Evolutionary conservation across 1,140 invertebrate species (phyloP), one percentile per base, ranked within the genome.

Genomic region (Pseudomyrmex cubaensis): DNA sequence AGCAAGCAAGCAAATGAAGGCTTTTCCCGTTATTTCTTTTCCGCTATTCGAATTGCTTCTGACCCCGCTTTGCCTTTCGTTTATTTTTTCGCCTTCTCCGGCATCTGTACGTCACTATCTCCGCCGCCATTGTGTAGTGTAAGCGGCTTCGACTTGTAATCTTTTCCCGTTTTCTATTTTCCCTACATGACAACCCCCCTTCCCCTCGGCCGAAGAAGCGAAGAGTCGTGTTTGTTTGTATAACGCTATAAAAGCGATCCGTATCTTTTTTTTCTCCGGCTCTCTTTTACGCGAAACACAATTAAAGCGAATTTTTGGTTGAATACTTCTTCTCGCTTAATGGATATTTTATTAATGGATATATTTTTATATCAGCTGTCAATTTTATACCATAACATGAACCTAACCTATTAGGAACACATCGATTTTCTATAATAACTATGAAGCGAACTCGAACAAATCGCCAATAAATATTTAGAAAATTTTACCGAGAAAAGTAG

Each of bases 131-230:
- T 80, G 44, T 70, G 59, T 7, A 57, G 48, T 50, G 70, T 83
- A 86, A 89, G 82, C 66, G 76, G n/a, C 70, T 89, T 89, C 66
- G 76, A 85, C 77, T 89, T 69, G 73, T 72, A 89, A 87, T 85
- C 59, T 17, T 52, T 9, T 35, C 5, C 50, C 8, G 2, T 52
- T 50, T 72, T 74, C 22, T 83, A 64, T 10, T 13, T 54, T 77
- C 15, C 25, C 10, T 72, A 54, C 54, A 25, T 35, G 64, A 77
- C 52, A 17, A 66, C 1, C 35, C 13, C n/a, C 44, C 25, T 0
- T 20, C 20, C 20, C 20, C 20, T 2, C 22, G 22, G 20, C n/a
- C 10, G 73, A 78, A 70, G 82, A 72, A 85, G 22, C 70, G 12
- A 56, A 20, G 15, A 35, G 54, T 44, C 56, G 25, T 25, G 25